Percentiles rank a stretch among this genome's conserved stretches.
These are phyloP conservation scores for Anthoscopus minutus DNA, from an alignment of 2,113 vertebrate species.

Conservation along the genomic window DNA sequence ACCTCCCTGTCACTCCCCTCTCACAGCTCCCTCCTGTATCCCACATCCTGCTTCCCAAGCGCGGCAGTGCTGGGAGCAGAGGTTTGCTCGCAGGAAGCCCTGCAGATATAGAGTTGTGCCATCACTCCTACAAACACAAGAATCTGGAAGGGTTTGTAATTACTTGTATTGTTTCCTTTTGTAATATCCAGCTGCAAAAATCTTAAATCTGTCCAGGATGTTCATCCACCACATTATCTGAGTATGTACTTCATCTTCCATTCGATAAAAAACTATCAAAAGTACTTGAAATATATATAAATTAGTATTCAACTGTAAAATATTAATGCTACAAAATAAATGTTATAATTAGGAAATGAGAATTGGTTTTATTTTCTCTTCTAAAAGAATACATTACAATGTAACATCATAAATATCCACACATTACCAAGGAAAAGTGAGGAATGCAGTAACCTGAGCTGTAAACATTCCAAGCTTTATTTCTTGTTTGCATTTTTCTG, in stretches of 20 bases:
- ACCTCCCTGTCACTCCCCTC: neutral
- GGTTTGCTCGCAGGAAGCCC: neutral
- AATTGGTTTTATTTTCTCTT: neutral
- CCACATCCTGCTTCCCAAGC: accelerated
- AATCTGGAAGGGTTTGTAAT: neutral
- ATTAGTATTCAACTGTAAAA: neutral
- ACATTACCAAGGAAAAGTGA: neutral
- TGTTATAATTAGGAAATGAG: neutral
- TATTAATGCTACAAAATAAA: neutral
- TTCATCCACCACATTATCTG: neutral
- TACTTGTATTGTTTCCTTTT: neutral
- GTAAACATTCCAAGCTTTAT: neutral
- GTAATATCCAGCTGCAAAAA: neutral
- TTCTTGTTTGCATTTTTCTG: slow-evolving; percentile 41
- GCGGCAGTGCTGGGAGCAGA: neutral
- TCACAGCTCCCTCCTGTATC: too few species aligned
- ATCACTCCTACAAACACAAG: neutral
- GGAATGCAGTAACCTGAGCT: neutral
- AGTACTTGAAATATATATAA: neutral
- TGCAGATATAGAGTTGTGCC: neutral
- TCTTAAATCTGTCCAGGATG: neutral
- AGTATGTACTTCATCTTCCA: neutral
- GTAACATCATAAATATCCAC: neutral
- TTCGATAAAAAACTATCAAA: neutral
- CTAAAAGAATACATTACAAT: neutral